Evolutionary conservation across 2,797 vertebrate species (phyloP).

Genomic region (Serranus cabrilla): DNA sequence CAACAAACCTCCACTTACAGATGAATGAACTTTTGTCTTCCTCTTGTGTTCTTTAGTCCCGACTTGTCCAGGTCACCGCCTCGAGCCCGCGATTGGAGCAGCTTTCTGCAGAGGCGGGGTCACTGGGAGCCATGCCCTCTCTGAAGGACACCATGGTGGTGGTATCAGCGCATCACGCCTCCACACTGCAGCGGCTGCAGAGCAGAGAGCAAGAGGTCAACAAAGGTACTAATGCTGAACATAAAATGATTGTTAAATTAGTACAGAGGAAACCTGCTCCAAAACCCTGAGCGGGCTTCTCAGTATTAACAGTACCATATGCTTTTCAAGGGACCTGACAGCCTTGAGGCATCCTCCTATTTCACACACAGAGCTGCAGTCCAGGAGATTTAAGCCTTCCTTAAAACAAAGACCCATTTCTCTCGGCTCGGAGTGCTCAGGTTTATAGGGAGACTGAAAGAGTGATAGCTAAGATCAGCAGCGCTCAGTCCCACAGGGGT

Average conservation of each 20-base stretch:
- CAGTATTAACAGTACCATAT: background rate
- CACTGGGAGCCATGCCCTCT: constrained; percentile 78
- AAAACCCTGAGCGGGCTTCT: background rate
- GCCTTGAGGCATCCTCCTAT: constrained; percentile 14
- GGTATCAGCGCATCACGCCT: constrained; percentile 81
- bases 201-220: constrained; percentile 80
- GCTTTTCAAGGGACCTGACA: constrained; percentile 18
- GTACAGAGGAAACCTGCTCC: background rate
- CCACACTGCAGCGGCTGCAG: constrained; percentile 85
- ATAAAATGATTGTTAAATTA: background rate
- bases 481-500: constrained; percentile 29
- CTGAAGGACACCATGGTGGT: constrained; percentile 83
- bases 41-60: constrained; percentile 76
- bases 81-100: constrained; percentile 82
- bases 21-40: background rate
- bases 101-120: constrained; percentile 76
- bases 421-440: constrained; percentile 28
- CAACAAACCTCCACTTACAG: background rate
- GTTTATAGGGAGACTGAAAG: constrained; percentile 42
- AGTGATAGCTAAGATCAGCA: constrained; percentile 50
- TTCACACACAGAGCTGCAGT: constrained; percentile 28
- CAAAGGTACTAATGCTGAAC: constrained; percentile 81
- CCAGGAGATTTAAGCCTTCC: constrained; percentile 29
- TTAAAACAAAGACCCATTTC: constrained; percentile 35
- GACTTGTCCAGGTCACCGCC: constrained; percentile 79